Conservation (phyloP, 2,888 invertebrate species). For the Campoplex nolae region DNA sequence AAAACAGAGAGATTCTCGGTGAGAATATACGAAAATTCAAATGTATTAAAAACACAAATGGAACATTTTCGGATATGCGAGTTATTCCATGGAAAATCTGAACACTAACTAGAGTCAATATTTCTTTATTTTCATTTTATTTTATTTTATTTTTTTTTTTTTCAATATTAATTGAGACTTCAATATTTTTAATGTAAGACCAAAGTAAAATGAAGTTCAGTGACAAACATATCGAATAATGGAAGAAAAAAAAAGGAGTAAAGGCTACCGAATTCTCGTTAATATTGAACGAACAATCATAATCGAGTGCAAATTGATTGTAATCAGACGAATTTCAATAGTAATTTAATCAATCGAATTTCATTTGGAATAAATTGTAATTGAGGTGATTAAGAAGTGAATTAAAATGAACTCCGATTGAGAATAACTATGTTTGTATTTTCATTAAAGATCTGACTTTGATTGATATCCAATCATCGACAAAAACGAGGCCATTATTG, state of each 20-base stretch:
- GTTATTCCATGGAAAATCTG: background rate
- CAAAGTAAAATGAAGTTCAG: background rate
- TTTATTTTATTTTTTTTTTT: background rate
- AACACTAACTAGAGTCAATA: background rate
- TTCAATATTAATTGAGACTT: background rate
- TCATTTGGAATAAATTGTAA: background rate
- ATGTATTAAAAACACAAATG: background rate
- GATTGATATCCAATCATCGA: background rate
- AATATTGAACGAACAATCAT: background rate
- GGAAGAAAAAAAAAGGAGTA: too few relatives aligned
- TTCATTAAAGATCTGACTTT: background rate
- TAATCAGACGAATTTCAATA: background rate
- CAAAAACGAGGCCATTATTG: background rate
- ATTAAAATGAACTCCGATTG: background rate
- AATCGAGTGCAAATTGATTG: background rate
- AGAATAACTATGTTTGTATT: background rate
- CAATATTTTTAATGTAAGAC: background rate
- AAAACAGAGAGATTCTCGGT: background rate
- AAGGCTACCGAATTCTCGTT: background rate
- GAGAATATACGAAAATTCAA: slow-evolving; percentile 2
- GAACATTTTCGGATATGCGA: background rate
- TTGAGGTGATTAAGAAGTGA: background rate
- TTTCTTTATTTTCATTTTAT: too few relatives aligned
- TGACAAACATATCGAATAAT: background rate
- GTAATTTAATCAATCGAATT: background rate